Conservation (phyloP, 2,113 vertebrate species). For the Leptodactylus fuscus region DNA sequence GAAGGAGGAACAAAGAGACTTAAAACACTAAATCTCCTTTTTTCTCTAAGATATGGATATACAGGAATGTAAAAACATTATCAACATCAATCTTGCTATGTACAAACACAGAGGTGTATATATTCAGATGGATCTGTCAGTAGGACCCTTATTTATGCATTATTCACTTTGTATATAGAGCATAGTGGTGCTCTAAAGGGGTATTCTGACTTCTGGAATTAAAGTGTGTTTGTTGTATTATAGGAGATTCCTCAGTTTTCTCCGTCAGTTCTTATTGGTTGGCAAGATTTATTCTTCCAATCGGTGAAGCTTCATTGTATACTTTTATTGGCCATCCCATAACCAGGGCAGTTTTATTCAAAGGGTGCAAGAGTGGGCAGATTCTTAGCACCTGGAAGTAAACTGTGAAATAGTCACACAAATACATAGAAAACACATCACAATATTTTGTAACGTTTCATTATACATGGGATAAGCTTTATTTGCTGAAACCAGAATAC, state of each 20-base stretch:
- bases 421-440: neutral
- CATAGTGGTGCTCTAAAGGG: neutral
- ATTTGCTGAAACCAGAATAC: neutral
- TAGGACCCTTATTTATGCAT: neutral
- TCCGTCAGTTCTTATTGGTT: neutral
- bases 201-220: neutral
- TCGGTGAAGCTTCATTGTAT: neutral
- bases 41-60: neutral
- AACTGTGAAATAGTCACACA: neutral
- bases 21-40: slow-evolving; percentile 20
- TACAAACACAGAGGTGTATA: too few species aligned
- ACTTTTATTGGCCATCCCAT: too few species aligned
- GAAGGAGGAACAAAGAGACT: slow-evolving; percentile 38
- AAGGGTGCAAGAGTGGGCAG: too few species aligned
- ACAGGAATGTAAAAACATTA: neutral
- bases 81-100: neutral
- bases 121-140: neutral
- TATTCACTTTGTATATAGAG: neutral
- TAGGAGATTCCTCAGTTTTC: neutral
- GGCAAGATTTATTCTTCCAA: neutral
- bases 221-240: neutral
- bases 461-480: neutral
- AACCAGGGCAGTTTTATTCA: too few species aligned
- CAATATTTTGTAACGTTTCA: neutral
- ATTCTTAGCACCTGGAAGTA: neutral